Conservation (phyloP, 2,888 invertebrate species). For the Drosophila heteroneura region DNA sequence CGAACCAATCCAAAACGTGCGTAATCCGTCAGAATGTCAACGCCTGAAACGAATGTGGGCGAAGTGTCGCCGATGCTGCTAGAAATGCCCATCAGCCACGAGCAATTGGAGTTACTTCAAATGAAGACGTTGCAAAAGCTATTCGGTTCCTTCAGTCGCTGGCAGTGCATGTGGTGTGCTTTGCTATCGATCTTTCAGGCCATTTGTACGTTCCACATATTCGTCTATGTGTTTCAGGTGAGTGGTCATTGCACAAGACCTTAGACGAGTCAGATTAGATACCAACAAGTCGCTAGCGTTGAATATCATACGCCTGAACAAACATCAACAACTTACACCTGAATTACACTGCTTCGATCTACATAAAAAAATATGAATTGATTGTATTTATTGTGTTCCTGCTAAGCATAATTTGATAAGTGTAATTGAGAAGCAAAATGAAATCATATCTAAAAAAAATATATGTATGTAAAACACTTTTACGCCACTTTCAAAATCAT, state of each 20-base stretch:
- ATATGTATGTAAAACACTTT: background rate
- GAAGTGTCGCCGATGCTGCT: slow-evolving; percentile 65
- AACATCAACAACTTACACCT: slow-evolving; percentile 1
- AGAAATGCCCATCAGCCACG: slow-evolving; percentile 34
- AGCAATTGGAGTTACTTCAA: slow-evolving; percentile 67
- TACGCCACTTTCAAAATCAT: background rate
- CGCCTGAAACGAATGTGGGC: slow-evolving; percentile 26
- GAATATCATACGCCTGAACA: slow-evolving; percentile 1
- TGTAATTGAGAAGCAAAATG: slow-evolving; percentile 9
- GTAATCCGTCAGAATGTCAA: slow-evolving; percentile 43
- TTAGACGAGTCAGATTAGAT: slow-evolving; percentile 34
- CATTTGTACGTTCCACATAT: slow-evolving; percentile 88
- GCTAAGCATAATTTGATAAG: slow-evolving; percentile 3
- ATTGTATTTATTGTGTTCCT: background rate
- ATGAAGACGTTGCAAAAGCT: slow-evolving; percentile 79
- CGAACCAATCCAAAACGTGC: slow-evolving; percentile 9
- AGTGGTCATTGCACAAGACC: slow-evolving; percentile 58
- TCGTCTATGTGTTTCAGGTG: slow-evolving; percentile 87
- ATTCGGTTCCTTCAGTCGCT: slow-evolving; percentile 87
- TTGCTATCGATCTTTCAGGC: slow-evolving; percentile 88
- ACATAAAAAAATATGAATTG: background rate
- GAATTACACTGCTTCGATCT: background rate
- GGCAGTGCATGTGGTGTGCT: slow-evolving; percentile 87
- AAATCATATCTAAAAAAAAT: slow-evolving; percentile 7
- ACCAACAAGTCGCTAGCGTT: slow-evolving; percentile 15